phyloP scores from a whole-genome alignment of 2,888 invertebrate genomes.

The Spodoptera littoralis region DNA sequence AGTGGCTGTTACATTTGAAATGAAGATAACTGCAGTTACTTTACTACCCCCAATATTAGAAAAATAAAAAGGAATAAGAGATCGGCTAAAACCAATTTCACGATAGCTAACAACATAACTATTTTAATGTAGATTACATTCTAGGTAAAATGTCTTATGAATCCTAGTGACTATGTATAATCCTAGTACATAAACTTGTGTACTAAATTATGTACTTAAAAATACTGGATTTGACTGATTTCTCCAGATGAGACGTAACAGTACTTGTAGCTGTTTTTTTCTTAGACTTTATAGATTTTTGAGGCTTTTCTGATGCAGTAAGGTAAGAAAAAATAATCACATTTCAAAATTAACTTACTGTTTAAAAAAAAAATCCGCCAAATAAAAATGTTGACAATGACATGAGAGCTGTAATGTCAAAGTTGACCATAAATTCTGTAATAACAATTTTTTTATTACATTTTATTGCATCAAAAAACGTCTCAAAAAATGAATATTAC shows the following conservation, averaged over 20 bases:
- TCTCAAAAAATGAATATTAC: constrained; percentile 14
- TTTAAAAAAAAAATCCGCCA: too few species aligned
- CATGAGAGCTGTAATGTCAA: too few species aligned
- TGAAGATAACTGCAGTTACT: too few species aligned
- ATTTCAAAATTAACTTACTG: too few species aligned
- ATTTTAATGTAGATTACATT: constrained; percentile 47
- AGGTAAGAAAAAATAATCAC: too few species aligned
- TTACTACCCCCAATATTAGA: too few species aligned
- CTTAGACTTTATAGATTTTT: constrained; percentile 32
- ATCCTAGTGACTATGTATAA: constrained; percentile 31
- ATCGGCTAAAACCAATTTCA: neutral
- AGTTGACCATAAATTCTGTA: too few species aligned
- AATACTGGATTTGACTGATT: constrained; percentile 61
- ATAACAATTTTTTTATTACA: neutral
- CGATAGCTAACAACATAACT: too few species aligned
- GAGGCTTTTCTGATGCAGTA: constrained; percentile 24
- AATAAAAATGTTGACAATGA: too few species aligned
- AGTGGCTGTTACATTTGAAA: too few species aligned
- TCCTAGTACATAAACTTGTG: constrained; percentile 56
- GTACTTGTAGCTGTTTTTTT: constrained; percentile 39
- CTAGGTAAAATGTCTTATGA: constrained; percentile 69
- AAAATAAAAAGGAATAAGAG: neutral
- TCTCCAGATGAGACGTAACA: constrained; percentile 40
- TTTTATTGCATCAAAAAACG: constrained; percentile 16
- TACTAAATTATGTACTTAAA: constrained; percentile 26